These are phyloP conservation scores for Acrocyrtus sp. DNA, from an alignment of 2,888 invertebrate genomes.

Conservation along the genomic window DNA sequence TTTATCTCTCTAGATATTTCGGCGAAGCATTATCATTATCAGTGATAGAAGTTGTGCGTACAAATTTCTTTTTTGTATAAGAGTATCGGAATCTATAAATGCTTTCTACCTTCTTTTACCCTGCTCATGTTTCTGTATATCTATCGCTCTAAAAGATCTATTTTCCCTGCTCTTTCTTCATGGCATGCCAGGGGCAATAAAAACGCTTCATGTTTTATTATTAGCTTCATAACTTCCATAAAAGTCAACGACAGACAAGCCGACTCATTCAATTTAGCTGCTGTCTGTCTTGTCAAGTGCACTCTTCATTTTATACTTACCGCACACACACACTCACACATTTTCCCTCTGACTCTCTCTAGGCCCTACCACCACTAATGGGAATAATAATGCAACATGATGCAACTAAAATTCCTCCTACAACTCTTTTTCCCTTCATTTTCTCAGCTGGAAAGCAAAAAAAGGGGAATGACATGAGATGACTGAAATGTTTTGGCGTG, in stretches of 20 bases:
- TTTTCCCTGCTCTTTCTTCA: no score
- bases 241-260: slow-evolving; percentile 39
- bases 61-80: no score
- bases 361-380: not conserved
- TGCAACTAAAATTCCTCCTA: no score
- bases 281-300: slow-evolving; percentile 25
- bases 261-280: slow-evolving; percentile 34
- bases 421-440: not conserved
- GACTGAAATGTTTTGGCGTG: slow-evolving; percentile 1
- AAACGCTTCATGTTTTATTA: slow-evolving; percentile 30
- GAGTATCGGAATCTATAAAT: no score
- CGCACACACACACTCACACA: not conserved
- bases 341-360: no score
- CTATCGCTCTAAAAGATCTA: no score
- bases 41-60: no score
- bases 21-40: no score
- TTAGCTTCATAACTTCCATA: slow-evolving; percentile 48
- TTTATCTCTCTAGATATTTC: no score
- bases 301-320: not conserved
- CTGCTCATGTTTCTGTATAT: no score
- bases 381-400: slow-evolving; percentile 34
- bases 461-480: not conserved
- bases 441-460: not conserved
- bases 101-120: no score
- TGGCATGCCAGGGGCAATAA: slow-evolving; percentile 30